Evolutionary conservation across 1,140 invertebrate species (phyloP).

Genomic region (Phymorhynchus buccinoides): DNA sequence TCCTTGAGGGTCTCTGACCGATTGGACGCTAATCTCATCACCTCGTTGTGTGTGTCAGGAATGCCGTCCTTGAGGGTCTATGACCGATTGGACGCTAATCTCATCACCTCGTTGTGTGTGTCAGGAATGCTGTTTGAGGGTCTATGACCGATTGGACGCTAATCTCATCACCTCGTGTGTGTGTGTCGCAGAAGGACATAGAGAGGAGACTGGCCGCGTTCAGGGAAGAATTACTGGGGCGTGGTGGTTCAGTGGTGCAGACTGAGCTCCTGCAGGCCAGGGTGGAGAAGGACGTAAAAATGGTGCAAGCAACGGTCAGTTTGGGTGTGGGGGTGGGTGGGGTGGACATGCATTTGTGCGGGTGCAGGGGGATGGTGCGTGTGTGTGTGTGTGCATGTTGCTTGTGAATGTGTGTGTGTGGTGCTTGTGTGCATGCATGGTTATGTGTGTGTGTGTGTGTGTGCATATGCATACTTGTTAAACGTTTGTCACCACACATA

Average conservation of each 20-base stretch:
- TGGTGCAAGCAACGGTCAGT: neutral
- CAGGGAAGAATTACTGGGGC: neutral
- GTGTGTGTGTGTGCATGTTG: neutral
- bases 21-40: too few relatives aligned
- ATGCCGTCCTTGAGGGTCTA: too few relatives aligned
- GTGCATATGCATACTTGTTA: constrained; percentile 23
- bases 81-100: too few relatives aligned
- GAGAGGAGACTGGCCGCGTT: neutral
- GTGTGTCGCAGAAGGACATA: neutral
- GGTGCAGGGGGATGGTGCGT: neutral
- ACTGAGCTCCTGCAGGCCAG: neutral
- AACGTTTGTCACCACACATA: too few relatives aligned
- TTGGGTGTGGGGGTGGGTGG: neutral
- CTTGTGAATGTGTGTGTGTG: neutral
- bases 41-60: too few relatives aligned
- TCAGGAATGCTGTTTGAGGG: too few relatives aligned
- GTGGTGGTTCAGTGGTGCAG: neutral
- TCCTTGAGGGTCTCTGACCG: too few relatives aligned
- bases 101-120: too few relatives aligned
- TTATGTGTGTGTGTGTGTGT: constrained; percentile 33
- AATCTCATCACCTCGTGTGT: too few relatives aligned
- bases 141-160: too few relatives aligned
- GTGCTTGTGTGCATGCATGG: constrained; percentile 17
- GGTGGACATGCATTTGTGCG: neutral
- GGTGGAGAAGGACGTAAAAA: neutral